phyloP scores from a whole-genome alignment of 2,797 vertebrate species.

The Falco peregrinus region DNA sequence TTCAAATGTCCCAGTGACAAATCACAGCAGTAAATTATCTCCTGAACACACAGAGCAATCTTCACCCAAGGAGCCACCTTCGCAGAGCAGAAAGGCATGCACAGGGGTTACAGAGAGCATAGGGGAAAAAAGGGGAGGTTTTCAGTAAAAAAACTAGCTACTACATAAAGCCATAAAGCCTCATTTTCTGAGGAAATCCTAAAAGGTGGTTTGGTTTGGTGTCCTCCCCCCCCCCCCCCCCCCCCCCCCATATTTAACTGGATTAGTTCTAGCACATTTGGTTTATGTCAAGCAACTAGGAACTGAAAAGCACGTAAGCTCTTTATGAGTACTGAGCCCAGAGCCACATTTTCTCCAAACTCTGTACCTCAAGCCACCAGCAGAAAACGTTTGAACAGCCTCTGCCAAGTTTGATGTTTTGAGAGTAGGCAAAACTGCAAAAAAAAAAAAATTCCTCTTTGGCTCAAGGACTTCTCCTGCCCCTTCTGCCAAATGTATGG shows the following conservation, averaged over 20 bases:
- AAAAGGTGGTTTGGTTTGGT: background rate
- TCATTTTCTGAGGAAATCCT: background rate
- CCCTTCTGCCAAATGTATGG: background rate
- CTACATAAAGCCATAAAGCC: background rate
- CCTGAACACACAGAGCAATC: background rate
- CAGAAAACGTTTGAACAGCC: background rate
- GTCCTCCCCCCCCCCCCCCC: background rate
- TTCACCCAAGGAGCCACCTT: background rate
- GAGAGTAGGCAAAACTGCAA: background rate
- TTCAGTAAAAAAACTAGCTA: background rate
- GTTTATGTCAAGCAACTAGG: background rate
- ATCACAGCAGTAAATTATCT: background rate
- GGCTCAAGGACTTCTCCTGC: background rate
- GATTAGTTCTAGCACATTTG: background rate
- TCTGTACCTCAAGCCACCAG: background rate
- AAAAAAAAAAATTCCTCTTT: background rate
- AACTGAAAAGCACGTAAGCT: background rate
- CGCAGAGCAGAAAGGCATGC: background rate
- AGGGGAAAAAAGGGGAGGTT: background rate
- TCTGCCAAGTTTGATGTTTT: background rate
- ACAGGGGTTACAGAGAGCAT: background rate
- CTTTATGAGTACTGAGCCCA: background rate
- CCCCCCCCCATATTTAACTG: background rate
- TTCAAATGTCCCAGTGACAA: background rate
- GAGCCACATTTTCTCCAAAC: background rate